These are phyloP conservation scores for Botia kubotai DNA, from an alignment of 2,797 vertebrate genomes.

Conservation along the genomic window DNA sequence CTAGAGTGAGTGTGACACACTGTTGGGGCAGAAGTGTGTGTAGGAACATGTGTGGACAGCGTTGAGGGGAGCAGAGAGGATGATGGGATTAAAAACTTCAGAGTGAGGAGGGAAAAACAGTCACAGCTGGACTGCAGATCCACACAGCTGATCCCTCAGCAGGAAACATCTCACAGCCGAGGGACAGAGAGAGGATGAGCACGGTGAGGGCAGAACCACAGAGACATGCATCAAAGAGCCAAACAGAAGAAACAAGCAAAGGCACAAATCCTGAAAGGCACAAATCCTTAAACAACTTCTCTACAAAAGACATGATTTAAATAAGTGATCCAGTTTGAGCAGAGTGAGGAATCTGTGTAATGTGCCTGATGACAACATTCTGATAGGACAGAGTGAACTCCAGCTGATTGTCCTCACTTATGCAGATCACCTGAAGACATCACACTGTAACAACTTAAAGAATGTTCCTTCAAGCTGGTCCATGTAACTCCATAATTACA, in stretches of 20 bases:
- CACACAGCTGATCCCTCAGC: constrained; percentile 54
- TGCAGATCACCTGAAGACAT: constrained; percentile 57
- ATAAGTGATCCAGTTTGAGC: constrained; percentile 1
- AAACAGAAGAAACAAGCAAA: constrained; percentile 1
- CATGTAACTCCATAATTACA: constrained; percentile 46
- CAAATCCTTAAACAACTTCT: neutral
- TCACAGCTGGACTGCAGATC: constrained; percentile 43
- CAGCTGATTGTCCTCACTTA: constrained; percentile 56
- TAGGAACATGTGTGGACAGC: constrained; percentile 18
- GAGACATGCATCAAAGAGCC: neutral
- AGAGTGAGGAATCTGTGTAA: neutral
- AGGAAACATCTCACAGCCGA: constrained; percentile 37
- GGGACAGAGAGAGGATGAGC: constrained; percentile 16
- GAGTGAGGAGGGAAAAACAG: constrained; percentile 30
- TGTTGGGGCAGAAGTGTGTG: constrained; percentile 19
- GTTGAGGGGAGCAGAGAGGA: constrained; percentile 10
- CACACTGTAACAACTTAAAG: constrained; percentile 52
- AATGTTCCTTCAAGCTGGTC: constrained; percentile 41
- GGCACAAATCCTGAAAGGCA: constrained; percentile 3
- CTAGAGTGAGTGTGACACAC: neutral
- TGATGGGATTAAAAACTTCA: constrained; percentile 40
- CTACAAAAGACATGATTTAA: constrained; percentile 20
- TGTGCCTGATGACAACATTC: neutral
- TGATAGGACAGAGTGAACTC: constrained; percentile 21
- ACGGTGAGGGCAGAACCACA: constrained; percentile 21